Base-by-base conservation (phyloP, 1,140 invertebrate genomes). In the Alviniconcha marisindica region DNA sequence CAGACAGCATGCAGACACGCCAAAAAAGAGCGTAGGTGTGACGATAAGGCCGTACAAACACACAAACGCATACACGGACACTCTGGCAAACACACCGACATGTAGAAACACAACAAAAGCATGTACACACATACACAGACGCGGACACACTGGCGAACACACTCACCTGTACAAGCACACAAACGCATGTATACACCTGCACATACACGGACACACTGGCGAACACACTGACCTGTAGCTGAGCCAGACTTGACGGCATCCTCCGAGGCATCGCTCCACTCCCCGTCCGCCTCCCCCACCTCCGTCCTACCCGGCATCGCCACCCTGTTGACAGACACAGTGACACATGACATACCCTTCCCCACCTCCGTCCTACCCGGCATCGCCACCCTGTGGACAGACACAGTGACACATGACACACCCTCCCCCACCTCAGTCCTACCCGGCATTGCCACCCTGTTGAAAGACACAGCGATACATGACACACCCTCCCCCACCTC, bases 171-270 rank as follows among this genome's bases (percentile, higher is more conserved):
- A 66, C 63, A 33, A n/a, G 15, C 63, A 33, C 63, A 4, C 28
- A 5, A n/a, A 66, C 63, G 31, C 63, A 33, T 28, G 31, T 31
- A 66, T 31, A 66, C 63, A 66, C 63, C 14, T 31, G 33, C 63
- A 66, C 63, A 31, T 31, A 66, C 63, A 66, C 28, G 33, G n/a
- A 10, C 63, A 33, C 63, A 36, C 63, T 7, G 24, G 4, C 63
- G 2, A 18, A 7, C 33, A 36, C 14, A 71, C 33, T 4, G 5
- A 83, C 81, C 81, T 76, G 81, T 83, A 18, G 73, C 81, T 3
- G 81, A 83, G 2, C 81, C 81, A 10, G 81, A 83, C 71, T 83
- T 83, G 48, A 83, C 81, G n/a, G 69, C 81, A 33, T 83, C 81
- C 0, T 81, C 79, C 3, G 79, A 81, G 33, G 71, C 71, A 54